phyloP scores from a whole-genome alignment of 2,113 vertebrate genomes.

The Lathamus discolor region DNA sequence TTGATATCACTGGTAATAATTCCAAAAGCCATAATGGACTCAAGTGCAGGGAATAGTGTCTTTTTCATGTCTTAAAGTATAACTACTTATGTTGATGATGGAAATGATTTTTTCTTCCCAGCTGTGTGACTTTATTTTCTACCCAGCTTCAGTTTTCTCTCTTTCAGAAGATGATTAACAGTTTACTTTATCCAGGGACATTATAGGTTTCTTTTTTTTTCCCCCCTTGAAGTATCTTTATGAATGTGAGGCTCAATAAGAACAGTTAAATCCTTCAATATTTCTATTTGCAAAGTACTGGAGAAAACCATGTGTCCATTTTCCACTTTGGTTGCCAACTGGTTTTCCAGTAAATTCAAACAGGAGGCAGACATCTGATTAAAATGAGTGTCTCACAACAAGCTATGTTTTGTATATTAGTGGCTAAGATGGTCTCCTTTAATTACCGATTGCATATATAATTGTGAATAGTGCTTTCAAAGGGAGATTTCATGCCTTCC shows the following conservation, averaged over 20 bases:
- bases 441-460: not conserved
- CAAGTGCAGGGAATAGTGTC: not conserved
- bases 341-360: slow-evolving; percentile 48
- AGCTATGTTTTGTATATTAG: slow-evolving; percentile 2
- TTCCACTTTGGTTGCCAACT: slow-evolving; percentile 39
- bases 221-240: not conserved
- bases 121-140: not conserved
- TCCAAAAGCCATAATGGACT: not conserved
- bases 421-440: slow-evolving; percentile 11
- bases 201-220: not conserved
- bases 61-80: not conserved
- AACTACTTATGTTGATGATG: not conserved
- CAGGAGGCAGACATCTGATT: slow-evolving; percentile 31
- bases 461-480: slow-evolving; percentile 26
- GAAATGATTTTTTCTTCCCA: not conserved
- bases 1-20: not conserved
- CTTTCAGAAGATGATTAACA: not conserved
- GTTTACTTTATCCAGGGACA: not conserved
- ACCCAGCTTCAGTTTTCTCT: not conserved
- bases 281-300: slow-evolving; percentile 29
- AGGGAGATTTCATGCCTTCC: not conserved
- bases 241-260: not conserved
- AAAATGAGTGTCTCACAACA: slow-evolving; percentile 16
- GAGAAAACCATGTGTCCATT: slow-evolving; percentile 48
- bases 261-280: not conserved